phyloP scores from a whole-genome alignment of 2,888 invertebrate species.

The Protodeltote pygarga region DNA sequence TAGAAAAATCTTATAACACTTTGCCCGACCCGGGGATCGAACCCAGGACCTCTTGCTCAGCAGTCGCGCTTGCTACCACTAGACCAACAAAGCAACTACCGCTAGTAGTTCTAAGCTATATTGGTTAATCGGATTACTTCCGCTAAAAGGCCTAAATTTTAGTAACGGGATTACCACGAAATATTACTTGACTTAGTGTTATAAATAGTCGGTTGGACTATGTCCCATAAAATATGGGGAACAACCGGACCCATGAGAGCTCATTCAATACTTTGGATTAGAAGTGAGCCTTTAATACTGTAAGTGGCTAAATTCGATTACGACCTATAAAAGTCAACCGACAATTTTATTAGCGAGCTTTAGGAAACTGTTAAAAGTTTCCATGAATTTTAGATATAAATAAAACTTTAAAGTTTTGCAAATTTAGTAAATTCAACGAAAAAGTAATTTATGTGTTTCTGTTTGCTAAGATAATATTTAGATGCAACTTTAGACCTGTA shows the following conservation, averaged over 20 bases:
- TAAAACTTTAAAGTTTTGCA: too few species aligned
- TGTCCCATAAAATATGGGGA: conserved; percentile 10
- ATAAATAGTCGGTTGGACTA: conserved; percentile 7
- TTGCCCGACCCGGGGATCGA: too few species aligned
- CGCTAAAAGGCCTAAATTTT: neutral
- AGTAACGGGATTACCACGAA: neutral
- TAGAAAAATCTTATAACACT: too few species aligned
- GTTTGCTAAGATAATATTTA: too few species aligned
- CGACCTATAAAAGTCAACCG: conserved; percentile 27
- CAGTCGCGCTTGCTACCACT: too few species aligned
- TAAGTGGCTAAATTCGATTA: conserved; percentile 19
- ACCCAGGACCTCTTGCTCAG: too few species aligned
- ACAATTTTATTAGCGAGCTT: conserved; percentile 22
- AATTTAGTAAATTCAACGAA: too few species aligned
- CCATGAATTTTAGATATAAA: conserved; percentile 10
- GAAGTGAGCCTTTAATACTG: conserved; percentile 17
- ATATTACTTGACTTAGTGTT: conserved; percentile 9
- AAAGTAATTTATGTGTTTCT: too few species aligned
- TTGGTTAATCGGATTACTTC: neutral
- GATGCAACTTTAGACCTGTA: too few species aligned
- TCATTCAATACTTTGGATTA: conserved; percentile 32
- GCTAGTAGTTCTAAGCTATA: too few species aligned
- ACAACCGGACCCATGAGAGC: conserved; percentile 15
- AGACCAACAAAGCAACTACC: too few species aligned
- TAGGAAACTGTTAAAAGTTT: conserved; percentile 10